phyloP scores from a whole-genome alignment of 1,140 invertebrate genomes.

The Sinonovacula constricta region DNA sequence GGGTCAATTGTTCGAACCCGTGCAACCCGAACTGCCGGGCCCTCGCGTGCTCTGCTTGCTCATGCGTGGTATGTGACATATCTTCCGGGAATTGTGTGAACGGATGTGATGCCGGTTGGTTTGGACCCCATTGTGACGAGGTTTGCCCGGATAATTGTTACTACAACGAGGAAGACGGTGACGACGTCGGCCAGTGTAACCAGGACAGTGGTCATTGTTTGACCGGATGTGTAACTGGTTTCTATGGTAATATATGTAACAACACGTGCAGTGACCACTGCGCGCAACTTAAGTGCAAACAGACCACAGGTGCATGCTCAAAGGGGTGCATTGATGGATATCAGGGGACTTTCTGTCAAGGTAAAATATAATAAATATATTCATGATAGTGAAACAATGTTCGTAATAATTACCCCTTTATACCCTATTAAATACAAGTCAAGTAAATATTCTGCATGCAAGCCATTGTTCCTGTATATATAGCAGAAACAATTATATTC shows the following conservation, averaged over 20 bases:
- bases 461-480: too few relatives aligned
- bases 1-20: neutral
- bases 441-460: too few relatives aligned
- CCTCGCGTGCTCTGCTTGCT: slow-evolving; percentile 1
- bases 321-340: slow-evolving; percentile 20
- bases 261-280: slow-evolving; percentile 17
- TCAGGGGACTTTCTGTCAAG: neutral
- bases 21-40: slow-evolving; percentile 22
- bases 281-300: slow-evolving; percentile 10
- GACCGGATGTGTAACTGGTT: slow-evolving; percentile 5
- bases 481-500: too few relatives aligned
- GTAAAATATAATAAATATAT: neutral
- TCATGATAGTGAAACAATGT: neutral
- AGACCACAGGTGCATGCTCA: slow-evolving; percentile 3
- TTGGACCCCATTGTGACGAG: slow-evolving; percentile 7
- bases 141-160: slow-evolving; percentile 15
- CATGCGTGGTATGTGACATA: slow-evolving; percentile 10
- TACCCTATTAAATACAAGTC: too few relatives aligned
- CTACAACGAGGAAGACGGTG: neutral
- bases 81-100: slow-evolving; percentile 15
- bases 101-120: slow-evolving; percentile 28
- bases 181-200: neutral
- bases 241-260: slow-evolving; percentile 31
- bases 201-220: slow-evolving; percentile 5
- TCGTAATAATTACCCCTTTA: too few relatives aligned